Evolutionary conservation across 2,888 invertebrate genomes (phyloP), one percentile per base, ranked within the genome.

Genomic region (Dorcus parallelipipedus): DNA sequence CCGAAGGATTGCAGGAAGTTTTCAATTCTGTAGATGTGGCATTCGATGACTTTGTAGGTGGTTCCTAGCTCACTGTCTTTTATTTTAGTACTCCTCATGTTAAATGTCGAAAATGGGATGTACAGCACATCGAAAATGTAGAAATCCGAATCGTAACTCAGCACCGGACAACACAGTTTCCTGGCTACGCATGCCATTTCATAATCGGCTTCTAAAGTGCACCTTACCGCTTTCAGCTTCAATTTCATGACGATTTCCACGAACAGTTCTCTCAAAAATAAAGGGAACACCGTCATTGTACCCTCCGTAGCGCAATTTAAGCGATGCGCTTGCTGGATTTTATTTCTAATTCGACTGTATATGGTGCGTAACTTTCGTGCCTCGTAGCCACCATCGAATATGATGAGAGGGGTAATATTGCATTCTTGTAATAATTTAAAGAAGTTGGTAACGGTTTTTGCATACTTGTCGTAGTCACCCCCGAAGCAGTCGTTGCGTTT

Each of bases 61-160:
- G 40, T 38, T n/a, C 73, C 71, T 26, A 6, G 3, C 63, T 51
- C 41, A 65, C 65, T 50, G 58, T 59, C 26, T 63, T 33, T 63
- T 67, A 57, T 58, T 65, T 72, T 10, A 58, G 47, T 9, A 70
- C 49, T 48, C 45, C 82, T 82, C 5, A 81, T 75, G 3, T 86
- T 83, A 9, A 92, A 71, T 23, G 86, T 87, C 38, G 85, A 81
- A 64, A 92, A 86, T 0, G 93, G 92, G 64, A 97, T 89, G 67
- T 93, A 95, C 2, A 83, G 78, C 0, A 93, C 86, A 78, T 92
- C 90, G 76, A 90, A 93, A 63, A 97, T 88, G 71, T 88, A 95
- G 78, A 95, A 97, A 79, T 97, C 97, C 0, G 96, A 96, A 78
- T 97, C 97, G 67, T 90, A 91, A 71, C 95, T 95, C 3, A 97